A percentile compares a stretch with the other conserved stretches of the same genome.
Conservation (phyloP, 1,140 invertebrate species). For the Dysdera silvatica region DNA sequence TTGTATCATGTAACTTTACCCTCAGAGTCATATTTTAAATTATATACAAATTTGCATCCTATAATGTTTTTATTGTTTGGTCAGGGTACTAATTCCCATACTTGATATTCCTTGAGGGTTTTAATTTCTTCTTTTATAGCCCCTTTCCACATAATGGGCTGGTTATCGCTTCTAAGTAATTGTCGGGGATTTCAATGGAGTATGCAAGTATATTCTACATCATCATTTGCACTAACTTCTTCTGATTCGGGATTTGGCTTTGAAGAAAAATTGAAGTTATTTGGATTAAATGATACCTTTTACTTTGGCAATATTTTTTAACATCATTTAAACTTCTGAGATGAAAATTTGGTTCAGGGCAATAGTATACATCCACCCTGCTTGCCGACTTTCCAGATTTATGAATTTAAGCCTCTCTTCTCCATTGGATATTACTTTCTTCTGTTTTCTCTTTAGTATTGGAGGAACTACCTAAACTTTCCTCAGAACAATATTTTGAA, state of each 20-base stretch:
- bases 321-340: no score
- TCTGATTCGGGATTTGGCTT: no score
- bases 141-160: background rate
- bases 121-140: conserved; percentile 19
- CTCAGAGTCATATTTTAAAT: background rate
- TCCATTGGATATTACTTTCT: no score
- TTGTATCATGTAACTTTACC: conserved; percentile 2
- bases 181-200: background rate
- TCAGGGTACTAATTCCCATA: background rate
- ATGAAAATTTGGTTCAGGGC: no score
- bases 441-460: no score
- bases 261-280: no score
- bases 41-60: conserved; percentile 10
- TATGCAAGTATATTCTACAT: background rate
- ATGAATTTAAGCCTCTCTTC: no score
- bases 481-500: background rate
- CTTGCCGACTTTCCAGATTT: no score
- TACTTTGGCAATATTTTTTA: background rate
- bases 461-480: no score
- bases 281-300: background rate
- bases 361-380: no score
- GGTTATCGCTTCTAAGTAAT: background rate
- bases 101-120: background rate
- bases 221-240: no score
- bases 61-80: background rate